Evolutionary conservation across 2,888 invertebrate genomes (phyloP), one percentile per base, ranked within the genome.

Genomic region (Morinoia aosen): DNA sequence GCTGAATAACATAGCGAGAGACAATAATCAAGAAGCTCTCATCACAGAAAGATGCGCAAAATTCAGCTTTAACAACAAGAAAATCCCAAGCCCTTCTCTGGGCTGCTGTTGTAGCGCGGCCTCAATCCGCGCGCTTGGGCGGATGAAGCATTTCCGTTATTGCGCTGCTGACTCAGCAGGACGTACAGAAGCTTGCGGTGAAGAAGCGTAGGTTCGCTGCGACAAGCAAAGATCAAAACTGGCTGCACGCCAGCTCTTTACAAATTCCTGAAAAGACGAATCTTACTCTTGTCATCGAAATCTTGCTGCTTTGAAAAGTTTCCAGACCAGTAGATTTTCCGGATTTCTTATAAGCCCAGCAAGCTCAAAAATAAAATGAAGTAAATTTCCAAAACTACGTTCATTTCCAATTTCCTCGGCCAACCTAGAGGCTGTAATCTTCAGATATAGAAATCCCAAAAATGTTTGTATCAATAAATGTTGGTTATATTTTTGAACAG

Each of bases 101-200:
- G 25, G 19, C 76, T 2, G 76, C 76, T 76, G 76, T 76, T 76
- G 76, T 76, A 76, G 19, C 25, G 76, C 76, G 8, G 76, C 76
- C 33, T 33, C 19, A 10, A 76, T 76, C 76, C 76, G 76, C 76
- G 8, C 19, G 76, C 76, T 1, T 76, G 8, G 76, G 90, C 90
- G 40, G 90, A 40, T 12, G 90, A 39, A 90, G 90, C 90, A 90
- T 90, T 90, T 90, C 39, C 40, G 90, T 90, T 90, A 90, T 90
- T 90, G 90, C 90, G 40, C 14, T 40, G 90, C 90, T 90, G 90
- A 90, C 39, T 39, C 39, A 90, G 48, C 90, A 90, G 25, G 76
- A 76, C 76, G 76, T 76, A 76, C 76, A 76, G 90, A 90, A 40
- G 40, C 90, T 39, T 39, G 90, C 90, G 39, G 90, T 90, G 40